phyloP scores from a whole-genome alignment of 2,113 vertebrate species.

The Strix uralensis region DNA sequence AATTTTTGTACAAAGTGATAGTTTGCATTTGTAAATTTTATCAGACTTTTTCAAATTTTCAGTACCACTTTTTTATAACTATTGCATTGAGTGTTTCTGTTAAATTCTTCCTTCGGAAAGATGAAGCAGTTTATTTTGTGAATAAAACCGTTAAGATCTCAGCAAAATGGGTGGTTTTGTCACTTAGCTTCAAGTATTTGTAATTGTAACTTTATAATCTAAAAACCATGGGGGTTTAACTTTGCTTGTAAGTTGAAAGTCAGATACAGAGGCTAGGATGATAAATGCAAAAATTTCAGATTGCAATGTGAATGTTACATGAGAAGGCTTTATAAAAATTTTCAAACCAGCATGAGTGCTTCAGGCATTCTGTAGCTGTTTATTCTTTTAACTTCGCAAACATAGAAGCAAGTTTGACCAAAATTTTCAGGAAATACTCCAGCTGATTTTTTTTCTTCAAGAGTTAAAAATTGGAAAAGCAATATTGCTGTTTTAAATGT shows the following conservation, averaged over 20 bases:
- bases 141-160: constrained; percentile 71
- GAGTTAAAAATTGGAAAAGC: background rate
- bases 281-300: background rate
- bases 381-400: background rate
- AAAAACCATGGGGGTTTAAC: background rate
- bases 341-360: background rate
- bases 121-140: constrained; percentile 71
- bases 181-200: constrained; percentile 8
- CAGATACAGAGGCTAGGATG: background rate
- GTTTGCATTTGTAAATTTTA: constrained; percentile 70
- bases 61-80: constrained; percentile 49
- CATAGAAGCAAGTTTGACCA: background rate
- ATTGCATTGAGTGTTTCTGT: constrained; percentile 17
- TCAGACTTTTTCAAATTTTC: constrained; percentile 63
- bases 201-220: background rate
- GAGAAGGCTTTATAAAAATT: background rate
- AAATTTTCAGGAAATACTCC: background rate
- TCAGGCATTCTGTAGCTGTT: background rate
- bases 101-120: constrained; percentile 47
- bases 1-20: constrained; percentile 71
- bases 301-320: background rate
- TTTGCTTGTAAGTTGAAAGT: background rate
- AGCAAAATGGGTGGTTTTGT: constrained; percentile 28
- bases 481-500: constrained; percentile 3
- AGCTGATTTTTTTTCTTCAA: background rate